These are phyloP conservation scores for Morelia viridis DNA, from an alignment of 2,797 vertebrate species.

Conservation along the genomic window DNA sequence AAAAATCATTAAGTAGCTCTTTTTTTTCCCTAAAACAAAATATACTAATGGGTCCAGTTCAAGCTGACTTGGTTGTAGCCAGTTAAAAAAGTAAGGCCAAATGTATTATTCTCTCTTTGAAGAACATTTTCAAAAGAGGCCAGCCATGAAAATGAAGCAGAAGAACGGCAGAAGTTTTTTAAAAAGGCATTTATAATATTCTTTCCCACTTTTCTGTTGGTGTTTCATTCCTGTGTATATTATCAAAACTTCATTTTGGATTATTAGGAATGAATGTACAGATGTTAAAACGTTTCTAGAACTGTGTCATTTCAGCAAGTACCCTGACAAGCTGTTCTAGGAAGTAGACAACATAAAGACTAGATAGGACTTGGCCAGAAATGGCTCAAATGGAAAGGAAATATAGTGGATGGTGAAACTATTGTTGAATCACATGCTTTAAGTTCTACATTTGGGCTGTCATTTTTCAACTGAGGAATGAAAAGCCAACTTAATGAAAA, in stretches of 20 bases:
- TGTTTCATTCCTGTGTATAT: conserved; percentile 28
- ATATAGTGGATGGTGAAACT: background rate
- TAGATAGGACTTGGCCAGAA: background rate
- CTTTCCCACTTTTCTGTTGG: conserved; percentile 28
- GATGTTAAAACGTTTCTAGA: conserved; percentile 26
- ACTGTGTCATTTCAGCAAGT: conserved; percentile 5
- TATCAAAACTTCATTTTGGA: conserved; percentile 27
- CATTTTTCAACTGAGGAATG: conserved; percentile 15
- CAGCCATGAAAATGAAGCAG: background rate
- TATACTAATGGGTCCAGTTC: background rate
- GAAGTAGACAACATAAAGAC: background rate
- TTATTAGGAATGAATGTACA: background rate
- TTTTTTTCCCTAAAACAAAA: background rate
- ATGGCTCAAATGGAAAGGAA: conserved; percentile 24
- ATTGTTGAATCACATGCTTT: background rate
- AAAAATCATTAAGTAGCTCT: background rate
- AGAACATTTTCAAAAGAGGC: background rate
- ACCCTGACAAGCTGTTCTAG: conserved; percentile 30
- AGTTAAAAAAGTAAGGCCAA: background rate
- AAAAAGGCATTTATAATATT: background rate
- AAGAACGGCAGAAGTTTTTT: background rate
- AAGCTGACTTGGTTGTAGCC: background rate
- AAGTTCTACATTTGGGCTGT: conserved; percentile 14
- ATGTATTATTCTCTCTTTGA: background rate
- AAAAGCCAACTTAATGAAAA: background rate